phyloP scores from a whole-genome alignment of 2,113 vertebrate genomes.

The Lota lota region DNA sequence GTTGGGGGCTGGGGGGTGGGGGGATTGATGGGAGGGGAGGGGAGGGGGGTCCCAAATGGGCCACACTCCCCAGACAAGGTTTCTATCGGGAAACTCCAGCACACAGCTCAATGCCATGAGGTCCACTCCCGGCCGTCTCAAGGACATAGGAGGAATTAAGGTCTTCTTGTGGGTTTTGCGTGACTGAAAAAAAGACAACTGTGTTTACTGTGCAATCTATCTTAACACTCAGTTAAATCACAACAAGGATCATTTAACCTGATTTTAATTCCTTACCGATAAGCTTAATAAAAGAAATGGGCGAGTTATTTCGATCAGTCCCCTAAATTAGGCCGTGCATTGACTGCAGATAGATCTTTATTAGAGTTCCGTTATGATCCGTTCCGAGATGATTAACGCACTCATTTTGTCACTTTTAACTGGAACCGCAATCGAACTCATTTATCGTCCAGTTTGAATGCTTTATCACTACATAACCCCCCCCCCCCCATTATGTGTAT shows the following conservation, averaged over 20 bases:
- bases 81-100: conserved; percentile 17
- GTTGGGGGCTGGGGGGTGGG: conserved; percentile 7
- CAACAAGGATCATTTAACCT: no score
- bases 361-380: no score
- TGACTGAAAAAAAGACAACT: not conserved
- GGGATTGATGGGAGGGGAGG: conserved; percentile 19
- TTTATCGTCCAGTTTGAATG: conserved; percentile 18
- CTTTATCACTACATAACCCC: conserved; percentile 14
- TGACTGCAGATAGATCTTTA: no score
- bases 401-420: conserved; percentile 61
- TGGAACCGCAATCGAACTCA: conserved; percentile 56
- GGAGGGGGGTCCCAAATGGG: conserved; percentile 38
- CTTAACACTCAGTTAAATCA: not conserved
- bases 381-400: no score
- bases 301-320: no score
- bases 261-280: no score
- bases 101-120: conserved; percentile 19
- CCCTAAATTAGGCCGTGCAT: no score
- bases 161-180: not conserved
- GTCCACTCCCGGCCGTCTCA: conserved; percentile 23
- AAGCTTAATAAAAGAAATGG: no score
- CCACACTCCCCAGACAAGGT: conserved; percentile 37
- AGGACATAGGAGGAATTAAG: conserved; percentile 37
- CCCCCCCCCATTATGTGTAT: not conserved
- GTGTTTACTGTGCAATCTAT: not conserved